These are phyloP conservation scores for Papilio elwesi DNA, from an alignment of 2,888 invertebrate species.

Conservation along the genomic window DNA sequence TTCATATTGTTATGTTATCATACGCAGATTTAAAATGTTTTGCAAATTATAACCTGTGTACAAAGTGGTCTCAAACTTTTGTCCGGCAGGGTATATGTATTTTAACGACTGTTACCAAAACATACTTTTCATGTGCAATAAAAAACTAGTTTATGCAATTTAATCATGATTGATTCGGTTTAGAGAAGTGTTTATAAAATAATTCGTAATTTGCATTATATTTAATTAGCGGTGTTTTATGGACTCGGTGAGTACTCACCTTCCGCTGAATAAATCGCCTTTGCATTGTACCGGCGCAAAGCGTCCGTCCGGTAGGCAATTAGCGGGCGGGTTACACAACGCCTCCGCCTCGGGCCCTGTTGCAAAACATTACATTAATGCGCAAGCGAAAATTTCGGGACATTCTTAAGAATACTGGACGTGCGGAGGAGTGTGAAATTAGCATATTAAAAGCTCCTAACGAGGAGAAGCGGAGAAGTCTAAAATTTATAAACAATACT, in stretches of 20 bases:
- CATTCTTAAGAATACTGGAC: not conserved
- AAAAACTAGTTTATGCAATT: not conserved
- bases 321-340: constrained; percentile 60
- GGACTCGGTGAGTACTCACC: constrained; percentile 65
- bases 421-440: too few species aligned
- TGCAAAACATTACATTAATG: not conserved
- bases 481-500: too few species aligned
- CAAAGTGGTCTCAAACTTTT: too few species aligned
- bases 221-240: constrained; percentile 41
- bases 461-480: too few species aligned
- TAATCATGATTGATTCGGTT: not conserved
- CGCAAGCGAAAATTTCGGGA: not conserved
- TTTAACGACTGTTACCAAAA: too few species aligned
- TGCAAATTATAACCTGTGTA: too few species aligned
- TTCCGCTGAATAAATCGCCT: constrained; percentile 84
- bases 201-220: constrained; percentile 8
- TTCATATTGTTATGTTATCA: too few species aligned
- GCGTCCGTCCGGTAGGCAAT: constrained; percentile 83
- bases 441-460: too few species aligned
- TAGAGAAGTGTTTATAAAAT: not conserved
- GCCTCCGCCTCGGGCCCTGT: constrained; percentile 40
- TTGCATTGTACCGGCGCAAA: constrained; percentile 87
- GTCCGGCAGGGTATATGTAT: too few species aligned
- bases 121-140: too few species aligned
- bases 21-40: too few species aligned